Percentiles rank a stretch among this genome's conserved stretches.
Conservation (phyloP, 2,888 invertebrate species). For the Seladonia tumulorum region DNA sequence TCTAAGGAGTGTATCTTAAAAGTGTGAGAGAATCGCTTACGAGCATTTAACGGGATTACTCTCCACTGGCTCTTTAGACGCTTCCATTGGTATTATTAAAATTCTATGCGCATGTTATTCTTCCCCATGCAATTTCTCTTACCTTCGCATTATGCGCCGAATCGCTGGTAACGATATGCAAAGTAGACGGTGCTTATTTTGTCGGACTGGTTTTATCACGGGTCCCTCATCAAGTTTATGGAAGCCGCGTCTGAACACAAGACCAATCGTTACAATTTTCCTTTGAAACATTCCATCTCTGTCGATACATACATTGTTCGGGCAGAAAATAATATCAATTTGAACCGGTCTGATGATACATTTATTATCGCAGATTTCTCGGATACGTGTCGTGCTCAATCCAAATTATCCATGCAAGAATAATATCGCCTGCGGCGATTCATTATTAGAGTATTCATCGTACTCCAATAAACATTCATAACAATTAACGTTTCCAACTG, state of each 20-base stretch:
- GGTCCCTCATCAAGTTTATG: not conserved
- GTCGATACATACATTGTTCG: too few species aligned
- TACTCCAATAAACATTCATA: not conserved
- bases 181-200: not conserved
- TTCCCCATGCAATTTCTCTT: not conserved
- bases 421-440: not conserved
- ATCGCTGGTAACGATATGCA: not conserved
- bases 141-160: not conserved
- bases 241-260: too few species aligned
- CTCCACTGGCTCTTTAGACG: not conserved
- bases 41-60: not conserved
- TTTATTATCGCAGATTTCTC: not conserved
- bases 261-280: not conserved
- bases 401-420: not conserved
- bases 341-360: not conserved
- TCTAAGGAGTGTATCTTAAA: not conserved
- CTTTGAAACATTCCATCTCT: not conserved
- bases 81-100: not conserved
- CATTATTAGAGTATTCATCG: not conserved
- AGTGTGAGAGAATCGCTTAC: not conserved
- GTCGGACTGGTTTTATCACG: not conserved
- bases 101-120: not conserved
- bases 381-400: not conserved
- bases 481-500: too few species aligned
- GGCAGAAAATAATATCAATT: not conserved